phyloP scores from a whole-genome alignment of 2,797 vertebrate species.

The Lycodopsis pacificus region DNA sequence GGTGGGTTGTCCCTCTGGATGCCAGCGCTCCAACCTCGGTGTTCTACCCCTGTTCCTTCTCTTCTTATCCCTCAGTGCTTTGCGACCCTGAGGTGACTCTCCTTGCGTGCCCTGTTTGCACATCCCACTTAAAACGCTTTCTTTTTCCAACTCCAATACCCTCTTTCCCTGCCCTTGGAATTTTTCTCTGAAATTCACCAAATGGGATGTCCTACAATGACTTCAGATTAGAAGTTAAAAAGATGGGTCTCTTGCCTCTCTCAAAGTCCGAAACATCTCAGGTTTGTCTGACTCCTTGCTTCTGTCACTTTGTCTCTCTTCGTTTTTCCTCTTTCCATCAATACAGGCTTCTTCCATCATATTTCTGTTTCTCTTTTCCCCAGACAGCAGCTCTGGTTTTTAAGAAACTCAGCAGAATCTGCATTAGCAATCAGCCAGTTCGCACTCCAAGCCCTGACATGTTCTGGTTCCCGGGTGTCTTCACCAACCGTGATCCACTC shows the following conservation, averaged over 20 bases:
- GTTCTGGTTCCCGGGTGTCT: conserved; percentile 30
- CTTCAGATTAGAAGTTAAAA: conserved; percentile 2
- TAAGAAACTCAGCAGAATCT: conserved; percentile 6
- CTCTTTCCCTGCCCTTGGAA: conserved; percentile 43
- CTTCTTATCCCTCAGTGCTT: conserved; percentile 35
- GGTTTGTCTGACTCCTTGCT: background rate
- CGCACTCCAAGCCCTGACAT: conserved; percentile 19
- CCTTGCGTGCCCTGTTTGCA: conserved; percentile 34
- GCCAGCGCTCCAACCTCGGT: conserved; percentile 52
- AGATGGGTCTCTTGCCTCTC: background rate
- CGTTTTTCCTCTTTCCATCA: background rate
- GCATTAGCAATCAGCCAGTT: conserved; percentile 35
- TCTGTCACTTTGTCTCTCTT: background rate
- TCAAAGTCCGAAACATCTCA: background rate
- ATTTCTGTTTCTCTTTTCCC: background rate
- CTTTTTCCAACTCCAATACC: conserved; percentile 2
- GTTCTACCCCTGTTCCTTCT: conserved; percentile 48
- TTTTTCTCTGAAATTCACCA: conserved; percentile 1
- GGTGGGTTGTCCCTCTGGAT: conserved; percentile 76
- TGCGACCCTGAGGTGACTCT: conserved; percentile 22
- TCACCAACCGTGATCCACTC: conserved; percentile 31
- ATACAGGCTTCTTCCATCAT: background rate
- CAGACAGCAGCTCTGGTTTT: conserved; percentile 3
- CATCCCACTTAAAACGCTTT: conserved; percentile 28
- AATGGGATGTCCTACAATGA: background rate